These are phyloP conservation scores for Sepiola atlantica DNA, from an alignment of 2,888 invertebrate species.

Conservation along the genomic window DNA sequence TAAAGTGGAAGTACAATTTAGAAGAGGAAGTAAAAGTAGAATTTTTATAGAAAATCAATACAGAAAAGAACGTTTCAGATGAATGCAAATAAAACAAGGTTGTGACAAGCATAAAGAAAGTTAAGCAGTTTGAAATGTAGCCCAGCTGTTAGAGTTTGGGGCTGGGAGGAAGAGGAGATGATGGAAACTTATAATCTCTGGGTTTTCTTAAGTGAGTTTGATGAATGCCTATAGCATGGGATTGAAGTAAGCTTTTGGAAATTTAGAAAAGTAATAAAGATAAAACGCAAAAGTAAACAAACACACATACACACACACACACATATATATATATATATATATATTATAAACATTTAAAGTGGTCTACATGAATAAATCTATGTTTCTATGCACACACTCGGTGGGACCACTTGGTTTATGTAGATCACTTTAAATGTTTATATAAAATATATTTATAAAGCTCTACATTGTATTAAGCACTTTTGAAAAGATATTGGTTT, in stretches of 20 bases:
- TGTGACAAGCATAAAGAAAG: neutral
- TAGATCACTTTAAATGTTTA: no score
- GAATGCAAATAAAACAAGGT: neutral
- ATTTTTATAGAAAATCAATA: constrained; percentile 10
- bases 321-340: no score
- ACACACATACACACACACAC: no score
- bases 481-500: no score
- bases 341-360: no score
- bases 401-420: no score
- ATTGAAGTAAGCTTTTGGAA: neutral
- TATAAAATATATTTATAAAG: no score
- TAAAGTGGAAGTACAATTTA: neutral
- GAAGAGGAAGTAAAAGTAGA: neutral
- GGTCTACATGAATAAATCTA: no score
- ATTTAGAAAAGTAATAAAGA: neutral
- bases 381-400: no score
- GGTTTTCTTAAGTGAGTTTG: neutral
- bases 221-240: neutral
- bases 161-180: neutral
- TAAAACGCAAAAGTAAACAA: neutral
- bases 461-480: no score
- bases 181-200: neutral
- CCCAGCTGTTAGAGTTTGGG: neutral
- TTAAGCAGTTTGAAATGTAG: neutral
- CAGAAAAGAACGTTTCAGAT: neutral